Evolutionary conservation across 2,888 invertebrate genomes (phyloP), one percentile per base, ranked within the genome.

Genomic region (Standfussiana lucernea): DNA sequence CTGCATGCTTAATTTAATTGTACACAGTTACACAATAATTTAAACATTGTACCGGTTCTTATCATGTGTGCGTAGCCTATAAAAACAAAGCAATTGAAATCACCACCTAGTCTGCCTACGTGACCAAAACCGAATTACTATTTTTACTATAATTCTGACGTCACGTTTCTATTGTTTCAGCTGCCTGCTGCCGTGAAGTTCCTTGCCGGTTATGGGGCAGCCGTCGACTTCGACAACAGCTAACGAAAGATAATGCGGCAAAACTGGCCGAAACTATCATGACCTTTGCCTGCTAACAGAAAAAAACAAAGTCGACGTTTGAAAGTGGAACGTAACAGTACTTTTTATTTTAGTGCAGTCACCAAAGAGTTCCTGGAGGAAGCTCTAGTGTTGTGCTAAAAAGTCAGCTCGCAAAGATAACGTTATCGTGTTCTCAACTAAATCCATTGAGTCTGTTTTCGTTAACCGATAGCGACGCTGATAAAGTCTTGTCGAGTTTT

Each of bases 151-250:
- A 84, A 78, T 89, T 89, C 90, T 93, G 89, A 94, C 91, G 91
- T 91, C 83, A 91, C 24, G 37, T 59, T 83, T 93, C 88, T 81
- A 92, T 96, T 96, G 96, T 96, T 96, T 78, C 95, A 96, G 96
- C 93, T 95, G 91, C 93, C 94, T 83, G 94, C 92, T 90, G 94
- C 95, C 92, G 93, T 93, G 88, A 93, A 94, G 92, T 94, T 93
- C 92, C 95, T 95, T 83, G 91, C 92, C 89, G 95, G 96, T 86
- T 95, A 95, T 93, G 95, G 96, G 83, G 95, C 95, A 86, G 96
- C 95, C 79, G 91, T 96, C 88, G 95, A 96, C 93, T 95, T 93
- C 91, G 82, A 88, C 75, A 73, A 82, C 50, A 78, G 85, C 88
- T 85, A 83, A 75, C 86, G 80, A 81, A 80, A 73, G 59, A 79